These are phyloP conservation scores for Ceriagrion tenellum DNA, from an alignment of 2,888 invertebrate species.

Conservation along the genomic window DNA sequence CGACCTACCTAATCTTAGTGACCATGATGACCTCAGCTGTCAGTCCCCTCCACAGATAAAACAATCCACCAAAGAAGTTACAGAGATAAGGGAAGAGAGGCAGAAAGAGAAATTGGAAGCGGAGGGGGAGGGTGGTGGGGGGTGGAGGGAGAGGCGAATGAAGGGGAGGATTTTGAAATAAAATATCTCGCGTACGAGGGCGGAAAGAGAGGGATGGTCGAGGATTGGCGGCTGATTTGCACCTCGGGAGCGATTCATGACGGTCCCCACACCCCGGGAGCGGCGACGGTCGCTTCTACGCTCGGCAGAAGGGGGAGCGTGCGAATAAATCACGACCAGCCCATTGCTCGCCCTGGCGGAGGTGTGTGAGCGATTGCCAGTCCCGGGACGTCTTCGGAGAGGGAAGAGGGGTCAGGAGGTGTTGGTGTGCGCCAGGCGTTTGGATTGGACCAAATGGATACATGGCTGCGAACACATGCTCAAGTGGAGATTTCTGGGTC, in stretches of 20 bases:
- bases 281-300: background rate
- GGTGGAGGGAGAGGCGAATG: background rate
- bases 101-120: background rate
- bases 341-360: background rate
- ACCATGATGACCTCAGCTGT: too few species aligned
- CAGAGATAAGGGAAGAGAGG: background rate
- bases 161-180: background rate
- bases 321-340: constrained; percentile 11
- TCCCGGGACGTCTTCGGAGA: background rate
- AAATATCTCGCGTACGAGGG: background rate
- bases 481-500: background rate
- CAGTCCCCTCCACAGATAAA: too few species aligned
- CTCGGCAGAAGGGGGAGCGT: background rate
- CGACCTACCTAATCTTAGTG: too few species aligned
- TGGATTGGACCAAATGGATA: too few species aligned
- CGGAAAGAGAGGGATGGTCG: background rate
- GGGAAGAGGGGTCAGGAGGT: background rate
- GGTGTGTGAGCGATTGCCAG: background rate
- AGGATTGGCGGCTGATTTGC: background rate
- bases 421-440: too few species aligned
- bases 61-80: background rate
- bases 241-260: constrained; percentile 50
- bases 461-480: too few species aligned
- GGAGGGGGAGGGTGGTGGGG: background rate
- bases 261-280: background rate